A percentile compares a stretch with the other conserved stretches of the same genome.
These are phyloP conservation scores for Pseudanteris insignis DNA, from an alignment of 2,888 invertebrate species.

Conservation along the genomic window DNA sequence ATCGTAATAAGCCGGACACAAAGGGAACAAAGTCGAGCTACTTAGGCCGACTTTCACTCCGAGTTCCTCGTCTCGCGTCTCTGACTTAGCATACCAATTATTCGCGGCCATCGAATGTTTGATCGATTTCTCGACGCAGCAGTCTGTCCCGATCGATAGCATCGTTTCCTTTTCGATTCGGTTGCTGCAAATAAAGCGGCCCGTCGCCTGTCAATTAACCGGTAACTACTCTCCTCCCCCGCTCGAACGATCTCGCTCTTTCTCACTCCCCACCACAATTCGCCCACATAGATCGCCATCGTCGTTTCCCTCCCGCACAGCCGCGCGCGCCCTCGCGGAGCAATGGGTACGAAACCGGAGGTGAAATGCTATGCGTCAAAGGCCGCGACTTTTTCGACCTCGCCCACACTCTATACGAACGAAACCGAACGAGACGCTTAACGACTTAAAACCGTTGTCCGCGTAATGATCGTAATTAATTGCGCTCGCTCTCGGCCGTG, in stretches of 20 bases:
- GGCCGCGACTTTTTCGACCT: conserved; percentile 15
- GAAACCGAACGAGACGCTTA: conserved; percentile 1
- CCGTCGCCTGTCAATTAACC: conserved; percentile 20
- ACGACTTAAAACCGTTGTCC: too few species aligned
- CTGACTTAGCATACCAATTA: conserved; percentile 36
- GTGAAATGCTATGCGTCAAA: conserved; percentile 17
- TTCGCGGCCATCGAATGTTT: conserved; percentile 20
- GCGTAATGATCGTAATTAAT: too few species aligned
- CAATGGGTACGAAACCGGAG: conserved; percentile 20
- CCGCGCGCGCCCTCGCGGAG: too few species aligned
- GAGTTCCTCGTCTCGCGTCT: conserved; percentile 17
- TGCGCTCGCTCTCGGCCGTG: too few species aligned
- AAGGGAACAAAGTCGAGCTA: conserved; percentile 23
- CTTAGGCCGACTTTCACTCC: conserved; percentile 27
- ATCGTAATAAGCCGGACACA: conserved; percentile 24
- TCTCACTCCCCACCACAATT: too few species aligned
- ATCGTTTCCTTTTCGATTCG: conserved; percentile 15
- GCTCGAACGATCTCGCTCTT: too few species aligned
- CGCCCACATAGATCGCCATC: too few species aligned
- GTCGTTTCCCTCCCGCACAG: too few species aligned
- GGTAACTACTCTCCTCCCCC: too few species aligned
- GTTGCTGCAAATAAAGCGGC: conserved; percentile 17
- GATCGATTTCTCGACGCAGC: conserved; percentile 30
- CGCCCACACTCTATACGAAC: conserved; percentile 3
- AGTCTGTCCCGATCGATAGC: conserved; percentile 20